Base-by-base conservation (phyloP, 2,888 invertebrate species). In the Drosophila ezoana region DNA sequence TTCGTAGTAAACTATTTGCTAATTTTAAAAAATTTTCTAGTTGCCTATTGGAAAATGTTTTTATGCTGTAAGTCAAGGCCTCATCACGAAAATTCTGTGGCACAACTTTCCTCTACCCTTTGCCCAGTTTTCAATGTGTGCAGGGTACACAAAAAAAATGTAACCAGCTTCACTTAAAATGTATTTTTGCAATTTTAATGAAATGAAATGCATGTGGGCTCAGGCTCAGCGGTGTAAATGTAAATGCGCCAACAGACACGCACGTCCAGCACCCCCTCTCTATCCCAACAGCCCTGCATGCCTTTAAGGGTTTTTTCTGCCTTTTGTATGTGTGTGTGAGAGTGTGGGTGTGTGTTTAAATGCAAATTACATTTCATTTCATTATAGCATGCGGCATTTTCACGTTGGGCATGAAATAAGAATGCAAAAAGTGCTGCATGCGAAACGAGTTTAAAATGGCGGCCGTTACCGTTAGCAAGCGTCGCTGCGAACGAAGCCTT, bases 301-400 rank as follows among this genome's bases (percentile, higher is more conserved):
- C 53, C 73, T 63, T 49, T 16, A 56, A 72, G 59, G 48, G 14
- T 40, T 33, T 76, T 64, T 75, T 58, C 44, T 51, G 14, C 32
- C 40, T 33, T 49, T 40, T 41, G 53, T 38, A 28, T 62, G 56
- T 57, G 37, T 56, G 59, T 35, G 23, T 41, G 52, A 28, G 54
- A n/a, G 56, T 57, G 56, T 43, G 33, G 49, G 57, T 60, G 52
- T 81, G 79, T 85, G 85, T 71, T 84, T 83, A 87, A 87, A 83
- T 85, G 82, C 82, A 83, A 83, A 83, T 83, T 83, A 83, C 88
- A 83, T 83, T 83, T 83, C 74, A 82, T 87, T 83, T 83, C 82
- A 85, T 85, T 87, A 85, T 82, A 68, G 82, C 67, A 62, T 71
- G 86, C 76, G 83, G 79, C 82, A 85, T 87, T 79, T 87, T 72